Conservation (phyloP, 2,113 vertebrate species). For the Rhinopithecus roxellana region DNA sequence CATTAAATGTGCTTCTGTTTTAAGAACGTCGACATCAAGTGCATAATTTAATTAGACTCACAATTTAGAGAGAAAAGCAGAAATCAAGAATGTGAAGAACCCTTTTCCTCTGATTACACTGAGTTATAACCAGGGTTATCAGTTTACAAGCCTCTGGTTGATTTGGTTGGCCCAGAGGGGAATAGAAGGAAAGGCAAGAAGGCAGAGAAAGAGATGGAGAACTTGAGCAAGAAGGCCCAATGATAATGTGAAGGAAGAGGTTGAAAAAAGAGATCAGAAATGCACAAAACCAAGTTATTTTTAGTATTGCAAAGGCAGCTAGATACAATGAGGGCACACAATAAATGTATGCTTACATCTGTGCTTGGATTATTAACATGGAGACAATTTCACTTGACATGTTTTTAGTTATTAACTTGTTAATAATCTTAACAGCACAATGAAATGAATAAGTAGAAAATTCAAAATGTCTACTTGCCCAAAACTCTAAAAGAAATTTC, state of each 20-base stretch:
- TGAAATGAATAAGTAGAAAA: conserved; percentile 24
- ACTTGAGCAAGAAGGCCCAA: neutral
- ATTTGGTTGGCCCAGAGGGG: neutral
- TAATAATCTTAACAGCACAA: neutral
- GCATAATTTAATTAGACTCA: conserved; percentile 40
- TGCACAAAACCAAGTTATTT: neutral
- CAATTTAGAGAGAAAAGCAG: neutral
- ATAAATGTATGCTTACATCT: neutral
- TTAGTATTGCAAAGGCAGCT: neutral
- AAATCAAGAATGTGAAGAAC: conserved; percentile 26
- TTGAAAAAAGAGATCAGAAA: neutral
- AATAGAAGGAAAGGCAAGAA: neutral
- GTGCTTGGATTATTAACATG: neutral
- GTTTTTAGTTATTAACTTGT: neutral
- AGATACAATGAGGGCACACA: neutral
- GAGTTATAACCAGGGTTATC: neutral
- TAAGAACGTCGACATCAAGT: conserved; percentile 27
- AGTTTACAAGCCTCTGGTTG: neutral
- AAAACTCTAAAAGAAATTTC: conserved; percentile 28
- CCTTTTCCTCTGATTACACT: neutral
- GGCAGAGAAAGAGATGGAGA: neutral
- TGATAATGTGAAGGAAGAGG: neutral
- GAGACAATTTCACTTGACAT: neutral
- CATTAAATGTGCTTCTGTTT: conserved; percentile 35
- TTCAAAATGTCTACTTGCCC: neutral